A percentile compares a stretch with the other conserved stretches of the same genome.
Conservation (phyloP, 2,797 vertebrate species). For the Neosalanx taihuensis region DNA sequence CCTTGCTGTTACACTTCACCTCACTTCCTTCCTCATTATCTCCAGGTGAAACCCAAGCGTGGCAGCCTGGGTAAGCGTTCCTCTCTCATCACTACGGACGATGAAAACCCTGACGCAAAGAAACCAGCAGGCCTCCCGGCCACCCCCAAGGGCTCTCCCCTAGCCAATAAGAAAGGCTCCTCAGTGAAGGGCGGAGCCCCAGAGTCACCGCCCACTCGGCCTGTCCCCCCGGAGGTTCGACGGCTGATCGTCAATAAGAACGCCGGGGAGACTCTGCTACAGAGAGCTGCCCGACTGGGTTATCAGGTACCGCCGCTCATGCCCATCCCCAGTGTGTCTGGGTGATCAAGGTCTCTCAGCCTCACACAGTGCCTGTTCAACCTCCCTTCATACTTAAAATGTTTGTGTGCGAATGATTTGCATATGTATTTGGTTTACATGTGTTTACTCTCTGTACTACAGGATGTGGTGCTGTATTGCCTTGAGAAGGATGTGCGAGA, state of each 20-base stretch:
- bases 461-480: constrained; percentile 97
- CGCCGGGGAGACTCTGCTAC: constrained; percentile 92
- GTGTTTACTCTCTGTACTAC: not conserved
- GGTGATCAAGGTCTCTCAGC: too few relatives aligned
- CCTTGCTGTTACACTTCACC: constrained; percentile 31
- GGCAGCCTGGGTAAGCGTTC: constrained; percentile 72
- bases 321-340: too few relatives aligned
- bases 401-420: not conserved
- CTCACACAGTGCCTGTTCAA: too few relatives aligned
- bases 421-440: not conserved
- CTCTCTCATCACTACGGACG: constrained; percentile 55
- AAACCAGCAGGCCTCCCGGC: constrained; percentile 70
- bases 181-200: constrained; percentile 62
- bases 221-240: constrained; percentile 88
- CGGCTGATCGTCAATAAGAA: constrained; percentile 98
- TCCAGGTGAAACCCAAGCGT: constrained; percentile 79
- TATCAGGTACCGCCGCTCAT: constrained; percentile 81
- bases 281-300: constrained; percentile 91
- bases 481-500: constrained; percentile 92
- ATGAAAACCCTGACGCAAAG: constrained; percentile 59
- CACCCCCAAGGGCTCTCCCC: constrained; percentile 61
- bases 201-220: constrained; percentile 72
- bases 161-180: constrained; percentile 66
- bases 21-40: constrained; percentile 28
- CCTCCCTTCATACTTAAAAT: too few relatives aligned